These are phyloP conservation scores for Acrocera orbiculus DNA, from an alignment of 2,888 invertebrate species.

Conservation along the genomic window DNA sequence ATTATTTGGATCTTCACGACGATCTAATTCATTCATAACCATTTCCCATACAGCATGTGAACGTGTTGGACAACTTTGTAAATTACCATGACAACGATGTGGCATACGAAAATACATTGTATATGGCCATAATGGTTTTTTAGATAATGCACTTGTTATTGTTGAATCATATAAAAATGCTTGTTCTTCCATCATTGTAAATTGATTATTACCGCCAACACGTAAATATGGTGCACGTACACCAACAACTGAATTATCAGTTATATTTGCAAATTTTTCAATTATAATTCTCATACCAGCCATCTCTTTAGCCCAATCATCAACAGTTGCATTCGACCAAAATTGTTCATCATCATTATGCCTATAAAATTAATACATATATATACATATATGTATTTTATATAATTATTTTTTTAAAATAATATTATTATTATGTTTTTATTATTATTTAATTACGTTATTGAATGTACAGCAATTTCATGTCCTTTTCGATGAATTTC, in stretches of 20 bases:
- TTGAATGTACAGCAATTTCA: slow-evolving; percentile 85
- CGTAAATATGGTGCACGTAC: slow-evolving; percentile 78
- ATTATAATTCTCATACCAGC: slow-evolving; percentile 81
- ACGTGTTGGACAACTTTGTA: slow-evolving; percentile 79
- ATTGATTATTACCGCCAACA: slow-evolving; percentile 89
- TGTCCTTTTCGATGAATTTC: slow-evolving; percentile 83
- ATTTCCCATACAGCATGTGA: slow-evolving; percentile 92
- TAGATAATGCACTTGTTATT: slow-evolving; percentile 77
- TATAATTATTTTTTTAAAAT: too few species aligned
- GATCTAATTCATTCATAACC: slow-evolving; percentile 87
- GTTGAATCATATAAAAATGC: slow-evolving; percentile 91
- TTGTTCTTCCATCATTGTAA: slow-evolving; percentile 94
- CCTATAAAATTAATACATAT: slow-evolving; percentile 30
- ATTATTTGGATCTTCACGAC: slow-evolving; percentile 75
- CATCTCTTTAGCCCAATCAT: slow-evolving; percentile 91
- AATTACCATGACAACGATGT: slow-evolving; percentile 80
- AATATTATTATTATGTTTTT: too few species aligned
- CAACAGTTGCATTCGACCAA: slow-evolving; percentile 84
- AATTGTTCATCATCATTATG: slow-evolving; percentile 83
- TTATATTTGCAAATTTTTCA: slow-evolving; percentile 76
- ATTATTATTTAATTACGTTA: slow-evolving; percentile 56
- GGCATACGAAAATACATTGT: slow-evolving; percentile 97
- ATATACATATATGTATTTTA: too few species aligned
- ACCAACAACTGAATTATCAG: slow-evolving; percentile 81
- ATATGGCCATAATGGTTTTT: slow-evolving; percentile 93